Evolutionary conservation across 1,140 invertebrate genomes (phyloP), one percentile per base, ranked within the genome.

Genomic region (Triops cancriformis): DNA sequence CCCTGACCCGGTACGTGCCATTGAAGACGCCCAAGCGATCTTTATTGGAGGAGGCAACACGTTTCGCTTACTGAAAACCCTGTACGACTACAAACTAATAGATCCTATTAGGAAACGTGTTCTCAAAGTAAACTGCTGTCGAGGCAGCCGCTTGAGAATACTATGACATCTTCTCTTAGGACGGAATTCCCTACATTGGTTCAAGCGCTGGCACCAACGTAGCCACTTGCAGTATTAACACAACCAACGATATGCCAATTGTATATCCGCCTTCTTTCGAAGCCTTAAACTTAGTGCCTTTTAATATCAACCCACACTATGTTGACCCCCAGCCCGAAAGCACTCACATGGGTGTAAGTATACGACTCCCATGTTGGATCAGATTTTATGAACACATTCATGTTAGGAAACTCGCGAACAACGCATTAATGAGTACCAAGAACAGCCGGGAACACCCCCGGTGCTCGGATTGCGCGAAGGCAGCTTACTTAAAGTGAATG

Each of bases 221-320:
- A 11, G 90, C 92, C 23, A 93, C 92, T 23, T 84, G 86, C 77
- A 91, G 89, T 81, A 95, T 95, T 79, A 87, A 89, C 81, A 93
- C 92, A 73, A 94, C 92, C 77, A 94, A 93, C 87, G 93, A 94
- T 84, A 94, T 93, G 93, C 93, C 93, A 6, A 93, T 95, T 76
- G 88, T 91, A 64, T 90, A 90, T 84, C 92, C 92, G 79, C 91
- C 90, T 27, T 87, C 85, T 77, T 93, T 94, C 85, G 85, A 90
- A 79, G 92, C 91, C 9, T 84, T 94, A 64, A 86, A 85, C 26
- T 86, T 95, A 18, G 89, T 95, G 4, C 91, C 92, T 4, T 94
- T 94, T 83, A 94, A 95, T 83, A 93, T 95, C 72, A 95, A 94
- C 84, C 91, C 93, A 43, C 93, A 95, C 84, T 95, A 93, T 83